These are phyloP conservation scores for Yponomeuta malinellus DNA, from an alignment of 2,888 invertebrate genomes.

Conservation along the genomic window DNA sequence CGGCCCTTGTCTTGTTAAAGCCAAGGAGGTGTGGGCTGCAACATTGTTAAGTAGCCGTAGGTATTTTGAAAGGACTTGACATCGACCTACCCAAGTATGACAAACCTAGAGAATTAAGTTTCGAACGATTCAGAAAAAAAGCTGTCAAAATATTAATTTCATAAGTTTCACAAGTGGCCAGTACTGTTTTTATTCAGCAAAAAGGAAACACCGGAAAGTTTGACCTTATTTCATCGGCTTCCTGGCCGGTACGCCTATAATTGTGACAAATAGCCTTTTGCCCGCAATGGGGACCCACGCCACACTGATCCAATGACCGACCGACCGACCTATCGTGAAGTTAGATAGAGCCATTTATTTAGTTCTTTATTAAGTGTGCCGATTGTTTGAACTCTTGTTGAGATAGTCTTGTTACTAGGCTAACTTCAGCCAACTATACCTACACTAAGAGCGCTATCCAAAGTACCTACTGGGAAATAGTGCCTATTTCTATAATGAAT, in stretches of 20 bases:
- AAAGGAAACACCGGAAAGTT: not conserved
- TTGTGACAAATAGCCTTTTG: not conserved
- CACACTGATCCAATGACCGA: not conserved
- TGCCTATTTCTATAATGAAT: too few relatives aligned
- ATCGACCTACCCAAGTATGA: not conserved
- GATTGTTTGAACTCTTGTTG: not conserved
- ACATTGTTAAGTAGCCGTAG: not conserved
- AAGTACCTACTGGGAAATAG: too few relatives aligned
- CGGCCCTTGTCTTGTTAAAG: constrained; percentile 2
- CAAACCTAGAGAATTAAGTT: too few relatives aligned
- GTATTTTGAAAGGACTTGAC: not conserved
- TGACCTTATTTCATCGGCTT: not conserved
- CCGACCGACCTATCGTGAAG: too few relatives aligned
- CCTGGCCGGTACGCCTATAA: not conserved
- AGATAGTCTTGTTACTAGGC: too few relatives aligned
- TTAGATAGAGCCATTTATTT: too few relatives aligned
- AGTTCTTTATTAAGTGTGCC: not conserved
- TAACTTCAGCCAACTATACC: too few relatives aligned
- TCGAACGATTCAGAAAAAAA: too few relatives aligned
- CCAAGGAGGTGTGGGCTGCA: not conserved
- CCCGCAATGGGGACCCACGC: not conserved
- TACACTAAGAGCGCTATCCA: too few relatives aligned
- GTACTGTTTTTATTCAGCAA: not conserved
- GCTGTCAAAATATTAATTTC: too few relatives aligned
- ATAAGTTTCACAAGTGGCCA: not conserved